Evolutionary conservation across 2,888 invertebrate species (phyloP), one percentile per base, ranked within the genome.

Genomic region (Lymantria dispar): DNA sequence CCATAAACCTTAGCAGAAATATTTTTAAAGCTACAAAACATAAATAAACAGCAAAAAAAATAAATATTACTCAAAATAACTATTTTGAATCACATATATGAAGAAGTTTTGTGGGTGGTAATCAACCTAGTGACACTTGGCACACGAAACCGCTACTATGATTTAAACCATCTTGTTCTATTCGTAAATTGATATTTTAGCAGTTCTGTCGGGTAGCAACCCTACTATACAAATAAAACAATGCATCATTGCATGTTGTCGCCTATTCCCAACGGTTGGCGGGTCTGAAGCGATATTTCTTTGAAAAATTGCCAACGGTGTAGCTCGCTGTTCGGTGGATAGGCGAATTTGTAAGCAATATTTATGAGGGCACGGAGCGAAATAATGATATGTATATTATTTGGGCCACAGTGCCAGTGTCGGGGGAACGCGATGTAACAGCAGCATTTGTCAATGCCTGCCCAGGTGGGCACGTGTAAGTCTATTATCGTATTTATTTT

Each of bases 311-410:
- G 75, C 83, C 72, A 60, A 62, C 62, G 68, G 71, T 72, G 67
- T 70, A 64, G 68, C 73, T 47, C 54, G 50, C 46, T 60, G 54
- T 67, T 70, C 74, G 69, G 62, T 70, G 70, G 78, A 79, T 75
- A 72, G 78, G 82, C 77, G 76, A 85, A 84, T 82, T 82, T 82
- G 79, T 83, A 78, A 78, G 84, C 78, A 81, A 83, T 86, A 88
- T 87, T 87, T 84, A 87, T 84, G 83, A 72, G 80, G 74, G 77
- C 79, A 77, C 72, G 79, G 74, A 74, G 79, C 76, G 73, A 78
- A 85, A 81, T 87, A 86, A 87, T 87, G 84, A 86, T 85, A 87
- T 86, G 87, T 86, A 86, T 85, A 84, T 85, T 85, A 85, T 87
- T 86, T 84, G 85, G 84, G 80, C 69, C 72, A 72, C 72, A 56